phyloP scores from a whole-genome alignment of 2,113 vertebrate species.

The Sphyrna mokarran region DNA sequence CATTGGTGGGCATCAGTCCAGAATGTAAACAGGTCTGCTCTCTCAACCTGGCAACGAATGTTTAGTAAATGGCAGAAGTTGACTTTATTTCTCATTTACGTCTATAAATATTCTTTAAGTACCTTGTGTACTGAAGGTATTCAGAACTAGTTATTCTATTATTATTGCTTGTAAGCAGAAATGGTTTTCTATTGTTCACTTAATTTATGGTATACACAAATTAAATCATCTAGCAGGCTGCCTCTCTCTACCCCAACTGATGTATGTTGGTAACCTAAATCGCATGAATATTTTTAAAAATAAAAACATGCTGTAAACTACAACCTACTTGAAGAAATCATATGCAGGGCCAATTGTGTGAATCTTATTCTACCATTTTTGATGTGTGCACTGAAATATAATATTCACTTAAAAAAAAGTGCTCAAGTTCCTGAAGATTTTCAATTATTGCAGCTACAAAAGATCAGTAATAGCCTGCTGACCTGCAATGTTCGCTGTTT shows the following conservation, averaged over 20 bases:
- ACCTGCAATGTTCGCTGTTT: conserved; percentile 98
- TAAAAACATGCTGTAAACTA: neutral
- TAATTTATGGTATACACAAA: neutral
- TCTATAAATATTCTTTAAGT: neutral
- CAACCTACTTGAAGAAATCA: conserved; percentile 22
- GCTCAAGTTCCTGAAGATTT: conserved; percentile 34
- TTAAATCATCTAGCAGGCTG: neutral
- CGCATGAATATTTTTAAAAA: neutral
- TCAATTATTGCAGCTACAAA: conserved; percentile 31
- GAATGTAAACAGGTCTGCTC: neutral
- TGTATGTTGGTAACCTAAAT: neutral
- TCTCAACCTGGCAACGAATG: neutral
- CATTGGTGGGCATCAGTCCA: neutral
- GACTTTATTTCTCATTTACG: neutral
- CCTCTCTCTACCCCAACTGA: neutral
- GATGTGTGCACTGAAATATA: neutral
- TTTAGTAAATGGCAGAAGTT: neutral
- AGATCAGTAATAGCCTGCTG: conserved; percentile 49
- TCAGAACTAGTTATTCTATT: neutral
- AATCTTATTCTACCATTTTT: conserved; percentile 8
- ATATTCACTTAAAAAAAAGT: conserved; percentile 2
- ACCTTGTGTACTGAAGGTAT: neutral
- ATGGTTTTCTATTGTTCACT: neutral
- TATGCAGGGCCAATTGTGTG: conserved; percentile 24
- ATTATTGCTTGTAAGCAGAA: neutral